Evolutionary conservation across 2,888 invertebrate species (phyloP), one percentile per base, ranked within the genome.

Genomic region (Cartodere bifasciata): DNA sequence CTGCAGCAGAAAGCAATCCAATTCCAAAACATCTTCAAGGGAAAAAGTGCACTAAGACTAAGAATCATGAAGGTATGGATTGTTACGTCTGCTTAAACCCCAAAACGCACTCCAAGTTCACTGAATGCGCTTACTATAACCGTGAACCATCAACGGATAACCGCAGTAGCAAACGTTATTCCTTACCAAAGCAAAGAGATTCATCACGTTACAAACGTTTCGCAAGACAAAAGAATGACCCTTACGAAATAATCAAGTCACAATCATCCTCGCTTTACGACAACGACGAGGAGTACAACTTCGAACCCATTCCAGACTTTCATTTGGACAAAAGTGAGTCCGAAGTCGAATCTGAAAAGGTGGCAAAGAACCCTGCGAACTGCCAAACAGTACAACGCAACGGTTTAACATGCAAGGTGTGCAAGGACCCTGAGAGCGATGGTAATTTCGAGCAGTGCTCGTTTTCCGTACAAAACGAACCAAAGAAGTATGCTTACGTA

Each of bases 371-470:
- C 37, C 67, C 69, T 10, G 70, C 70, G 37, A 70, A 72, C 42
- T 83, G 83, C 43, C 67, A 71, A 44, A 68, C 73, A 47, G 67
- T 75, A 0, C 57, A 67, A 28, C 73, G 66, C 45, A 71, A 75
- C 39, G 72, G 72, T 3, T 72, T 74, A 71, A 66, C 69, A 7
- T 85, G 84, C 52, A 70, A 70, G 39, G 65, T 80, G 2, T 87
- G 86, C 48, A 73, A 76, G 42, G 75, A 83, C 49, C 69, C 75
- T 2, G 74, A 76, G 50, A 76, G 75, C 2, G 80, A 81, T 24
- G 82, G 77, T 15, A 74, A 76, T 36, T 83, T 74, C 39, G 85
- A 86, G 53, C 77, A 76, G 9, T 87, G 86, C 51, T 77, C 80
- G 1, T 87, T 83, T 54, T 75, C 77, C 6, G 73, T 76, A 1